Conservation (phyloP, 2,888 invertebrate species). For the Bembecia ichneumoniformis region DNA sequence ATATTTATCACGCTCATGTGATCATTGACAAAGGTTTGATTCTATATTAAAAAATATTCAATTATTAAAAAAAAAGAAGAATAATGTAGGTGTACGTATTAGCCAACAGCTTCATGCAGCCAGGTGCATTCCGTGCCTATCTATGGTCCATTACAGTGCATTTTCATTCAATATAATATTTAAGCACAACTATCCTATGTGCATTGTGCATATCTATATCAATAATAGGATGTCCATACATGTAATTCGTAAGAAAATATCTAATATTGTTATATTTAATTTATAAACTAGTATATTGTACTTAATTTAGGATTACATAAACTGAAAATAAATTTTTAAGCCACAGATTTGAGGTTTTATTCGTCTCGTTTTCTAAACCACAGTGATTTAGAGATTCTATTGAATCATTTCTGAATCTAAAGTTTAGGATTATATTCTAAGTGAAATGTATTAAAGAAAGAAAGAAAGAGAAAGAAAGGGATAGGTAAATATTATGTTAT, state of each 20-base stretch:
- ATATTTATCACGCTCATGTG: no score
- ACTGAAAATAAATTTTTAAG: constrained; percentile 66
- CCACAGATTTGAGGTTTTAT: constrained; percentile 28
- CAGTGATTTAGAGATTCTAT: no score
- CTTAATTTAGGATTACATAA: constrained; percentile 64
- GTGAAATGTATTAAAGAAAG: no score
- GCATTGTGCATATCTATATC: constrained; percentile 34
- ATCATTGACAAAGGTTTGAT: no score
- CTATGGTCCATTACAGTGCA: constrained; percentile 63
- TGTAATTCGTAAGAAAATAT: constrained; percentile 59
- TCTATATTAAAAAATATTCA: no score
- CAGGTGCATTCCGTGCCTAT: constrained; percentile 1
- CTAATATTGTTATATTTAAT: constrained; percentile 46
- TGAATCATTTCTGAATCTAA: no score
- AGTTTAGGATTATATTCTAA: no score
- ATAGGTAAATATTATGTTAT: no score
- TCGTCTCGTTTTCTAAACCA: constrained; percentile 5
- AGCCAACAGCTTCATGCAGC: no score
- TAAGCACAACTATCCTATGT: constrained; percentile 64
- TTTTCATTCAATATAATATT: constrained; percentile 55
- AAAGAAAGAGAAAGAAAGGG: no score
- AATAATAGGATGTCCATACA: constrained; percentile 15
- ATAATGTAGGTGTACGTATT: no score
- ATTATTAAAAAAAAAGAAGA: no score
- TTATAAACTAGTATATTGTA: constrained; percentile 50